Percentiles rank a stretch among this genome's conserved stretches.
phyloP scores from a whole-genome alignment of 2,888 invertebrate species.

The Plebejus melissa region DNA sequence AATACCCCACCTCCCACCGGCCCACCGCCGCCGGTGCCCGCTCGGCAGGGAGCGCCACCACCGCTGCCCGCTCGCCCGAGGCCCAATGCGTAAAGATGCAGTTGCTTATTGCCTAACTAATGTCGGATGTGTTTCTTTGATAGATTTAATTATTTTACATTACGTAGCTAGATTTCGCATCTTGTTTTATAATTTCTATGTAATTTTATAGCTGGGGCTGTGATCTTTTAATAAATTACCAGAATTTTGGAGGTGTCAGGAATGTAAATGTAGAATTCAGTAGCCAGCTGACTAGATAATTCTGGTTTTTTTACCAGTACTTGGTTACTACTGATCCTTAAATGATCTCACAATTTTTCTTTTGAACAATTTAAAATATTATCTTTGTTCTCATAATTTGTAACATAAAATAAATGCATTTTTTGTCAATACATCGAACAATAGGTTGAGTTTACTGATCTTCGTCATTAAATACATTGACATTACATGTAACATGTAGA shows the following conservation, averaged over 20 bases:
- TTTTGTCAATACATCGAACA: conserved; percentile 27
- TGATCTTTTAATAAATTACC: conserved; percentile 18
- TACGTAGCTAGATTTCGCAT: not conserved
- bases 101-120: conserved; percentile 11
- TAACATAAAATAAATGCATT: conserved; percentile 9
- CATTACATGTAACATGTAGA: not conserved
- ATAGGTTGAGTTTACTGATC: conserved; percentile 21
- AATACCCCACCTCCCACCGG: conserved; percentile 58
- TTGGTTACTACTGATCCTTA: not conserved
- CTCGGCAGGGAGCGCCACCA: conserved; percentile 80
- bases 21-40: conserved; percentile 73
- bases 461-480: conserved; percentile 7
- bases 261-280: not conserved
- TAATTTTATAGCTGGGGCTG: conserved; percentile 22
- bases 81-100: conserved; percentile 44
- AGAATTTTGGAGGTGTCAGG: not conserved
- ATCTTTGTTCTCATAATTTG: conserved; percentile 15
- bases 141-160: not conserved
- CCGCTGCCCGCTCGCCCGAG: conserved; percentile 82
- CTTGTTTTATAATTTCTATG: conserved; percentile 1
- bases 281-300: not conserved
- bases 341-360: conserved; percentile 23
- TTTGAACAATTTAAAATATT: not conserved
- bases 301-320: not conserved
- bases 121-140: conserved; percentile 26